Conservation (phyloP, 2,797 vertebrate species). For the Lepus townsendii region DNA sequence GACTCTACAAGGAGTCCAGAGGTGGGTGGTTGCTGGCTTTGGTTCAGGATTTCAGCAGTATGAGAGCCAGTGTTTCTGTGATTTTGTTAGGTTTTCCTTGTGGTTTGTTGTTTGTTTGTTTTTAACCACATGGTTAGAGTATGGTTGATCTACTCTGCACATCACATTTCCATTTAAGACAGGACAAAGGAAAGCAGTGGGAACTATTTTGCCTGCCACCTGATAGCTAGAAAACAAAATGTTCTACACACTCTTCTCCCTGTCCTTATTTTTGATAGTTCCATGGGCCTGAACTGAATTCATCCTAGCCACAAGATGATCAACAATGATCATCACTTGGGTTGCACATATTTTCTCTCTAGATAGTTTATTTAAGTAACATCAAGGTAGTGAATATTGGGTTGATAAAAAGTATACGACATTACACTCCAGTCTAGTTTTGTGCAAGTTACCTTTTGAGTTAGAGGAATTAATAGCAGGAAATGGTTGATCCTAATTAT, state of each 20-base stretch:
- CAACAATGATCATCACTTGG: background rate
- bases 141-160: background rate
- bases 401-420: background rate
- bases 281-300: background rate
- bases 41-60: background rate
- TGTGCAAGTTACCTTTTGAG: background rate
- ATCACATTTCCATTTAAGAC: background rate
- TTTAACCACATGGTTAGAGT: background rate
- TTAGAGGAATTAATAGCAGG: background rate
- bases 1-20: background rate
- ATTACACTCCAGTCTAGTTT: background rate
- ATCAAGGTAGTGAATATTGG: background rate
- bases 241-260: background rate
- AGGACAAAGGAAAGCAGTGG: background rate
- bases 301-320: background rate
- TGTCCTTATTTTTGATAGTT: background rate
- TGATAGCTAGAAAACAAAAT: background rate
- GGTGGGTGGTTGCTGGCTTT: background rate
- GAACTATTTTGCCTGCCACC: background rate
- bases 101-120: background rate
- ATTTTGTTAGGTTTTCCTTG: background rate
- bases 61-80: background rate
- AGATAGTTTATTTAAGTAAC: background rate
- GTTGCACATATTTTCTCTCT: background rate
- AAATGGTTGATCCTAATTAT: background rate